Evolutionary conservation across 2,113 vertebrate genomes (phyloP).

Genomic region (Sander vitreus): DNA sequence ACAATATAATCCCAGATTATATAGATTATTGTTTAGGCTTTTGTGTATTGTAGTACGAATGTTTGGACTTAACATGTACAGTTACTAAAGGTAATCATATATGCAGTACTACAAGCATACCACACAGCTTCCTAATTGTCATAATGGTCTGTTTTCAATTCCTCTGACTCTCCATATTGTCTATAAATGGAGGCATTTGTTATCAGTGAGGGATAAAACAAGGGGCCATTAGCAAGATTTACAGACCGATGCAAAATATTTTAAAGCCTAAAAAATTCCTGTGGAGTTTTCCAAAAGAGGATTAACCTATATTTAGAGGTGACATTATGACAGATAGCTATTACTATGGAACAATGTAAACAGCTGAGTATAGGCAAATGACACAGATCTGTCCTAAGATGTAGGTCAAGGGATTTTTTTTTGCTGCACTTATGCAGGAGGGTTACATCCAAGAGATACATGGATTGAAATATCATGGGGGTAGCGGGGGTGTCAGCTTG

Average conservation of each 20-base stretch:
- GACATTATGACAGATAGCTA: conserved; percentile 35
- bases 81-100: not conserved
- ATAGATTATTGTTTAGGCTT: not conserved
- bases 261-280: conserved; percentile 75
- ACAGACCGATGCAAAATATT: conserved; percentile 64
- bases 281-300: conserved; percentile 65
- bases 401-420: conserved; percentile 71
- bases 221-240: conserved; percentile 58
- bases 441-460: conserved; percentile 14
- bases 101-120: not conserved
- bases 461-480: conserved; percentile 64
- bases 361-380: conserved; percentile 39
- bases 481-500: conserved; percentile 21
- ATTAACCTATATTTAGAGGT: conserved; percentile 74
- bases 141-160: conserved; percentile 32
- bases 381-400: conserved; percentile 59
- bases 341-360: conserved; percentile 64
- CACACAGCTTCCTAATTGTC: conserved; percentile 2
- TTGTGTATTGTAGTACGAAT: not conserved
- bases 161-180: conserved; percentile 5
- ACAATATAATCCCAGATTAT: not conserved
- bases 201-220: conserved; percentile 45
- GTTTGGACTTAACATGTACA: not conserved
- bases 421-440: conserved; percentile 7
- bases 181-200: conserved; percentile 2